These are phyloP conservation scores for Alfaro cultratus DNA, from an alignment of 2,797 vertebrate species.

Conservation along the genomic window DNA sequence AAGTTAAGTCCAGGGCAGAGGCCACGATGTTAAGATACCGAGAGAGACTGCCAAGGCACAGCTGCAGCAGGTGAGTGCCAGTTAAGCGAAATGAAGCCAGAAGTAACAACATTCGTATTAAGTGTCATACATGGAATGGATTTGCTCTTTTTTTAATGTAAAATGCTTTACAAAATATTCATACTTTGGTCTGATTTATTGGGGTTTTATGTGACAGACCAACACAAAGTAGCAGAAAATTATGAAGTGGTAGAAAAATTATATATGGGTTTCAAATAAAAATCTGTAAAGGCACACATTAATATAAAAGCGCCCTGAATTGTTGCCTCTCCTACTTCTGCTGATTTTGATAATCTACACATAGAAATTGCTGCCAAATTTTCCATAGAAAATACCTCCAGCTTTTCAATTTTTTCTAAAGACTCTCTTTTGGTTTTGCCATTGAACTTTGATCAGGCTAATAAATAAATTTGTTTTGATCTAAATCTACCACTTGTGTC, in stretches of 20 bases:
- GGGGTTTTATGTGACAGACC: not conserved
- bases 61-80: constrained; percentile 62
- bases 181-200: not conserved
- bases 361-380: not conserved
- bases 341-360: not conserved
- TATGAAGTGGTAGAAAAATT: not conserved
- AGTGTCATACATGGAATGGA: constrained; percentile 19
- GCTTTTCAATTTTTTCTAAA: not conserved
- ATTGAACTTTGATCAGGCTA: not conserved
- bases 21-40: constrained; percentile 44
- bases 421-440: not conserved
- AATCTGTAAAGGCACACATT: not conserved
- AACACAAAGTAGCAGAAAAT: too few species aligned
- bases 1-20: constrained; percentile 52
- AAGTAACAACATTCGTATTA: constrained; percentile 31
- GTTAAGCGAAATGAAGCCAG: constrained; percentile 36
- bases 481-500: not conserved
- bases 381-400: not conserved
- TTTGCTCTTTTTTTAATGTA: constrained; percentile 1
- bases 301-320: not conserved
- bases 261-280: not conserved
- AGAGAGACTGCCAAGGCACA: constrained; percentile 37
- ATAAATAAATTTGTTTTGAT: not conserved
- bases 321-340: not conserved
- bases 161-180: not conserved